phyloP scores from a whole-genome alignment of 2,113 vertebrate species.

The Ptyas mucosa region DNA sequence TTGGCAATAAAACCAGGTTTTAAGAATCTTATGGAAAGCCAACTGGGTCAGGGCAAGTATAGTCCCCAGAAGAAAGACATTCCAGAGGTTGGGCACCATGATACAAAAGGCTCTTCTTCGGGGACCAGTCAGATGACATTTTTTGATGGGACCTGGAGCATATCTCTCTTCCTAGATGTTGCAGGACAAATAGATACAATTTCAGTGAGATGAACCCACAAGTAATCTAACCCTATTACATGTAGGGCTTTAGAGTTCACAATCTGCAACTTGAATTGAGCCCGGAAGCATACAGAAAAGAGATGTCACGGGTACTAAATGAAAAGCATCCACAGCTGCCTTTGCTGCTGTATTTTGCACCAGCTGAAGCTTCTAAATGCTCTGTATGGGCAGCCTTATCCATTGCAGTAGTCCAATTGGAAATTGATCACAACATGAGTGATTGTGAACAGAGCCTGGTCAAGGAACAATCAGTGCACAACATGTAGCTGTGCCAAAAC shows the following conservation, averaged over 20 bases:
- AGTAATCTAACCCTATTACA: background rate
- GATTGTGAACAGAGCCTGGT: background rate
- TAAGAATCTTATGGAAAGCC: background rate
- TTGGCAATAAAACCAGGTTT: background rate
- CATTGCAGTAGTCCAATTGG: background rate
- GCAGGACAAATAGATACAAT: background rate
- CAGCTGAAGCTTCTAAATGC: background rate
- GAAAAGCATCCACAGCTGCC: background rate
- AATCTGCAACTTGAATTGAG: background rate
- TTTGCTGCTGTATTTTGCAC: background rate
- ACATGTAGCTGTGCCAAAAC: background rate
- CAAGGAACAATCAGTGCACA: background rate
- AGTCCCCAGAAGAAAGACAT: background rate
- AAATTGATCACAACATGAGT: background rate
- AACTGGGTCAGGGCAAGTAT: background rate
- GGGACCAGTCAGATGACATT: background rate
- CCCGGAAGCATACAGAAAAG: background rate
- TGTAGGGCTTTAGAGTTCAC: background rate
- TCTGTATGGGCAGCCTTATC: background rate
- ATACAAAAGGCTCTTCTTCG: background rate
- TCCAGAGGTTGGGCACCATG: background rate
- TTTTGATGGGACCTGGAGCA: background rate
- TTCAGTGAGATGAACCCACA: background rate
- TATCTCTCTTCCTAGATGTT: background rate
- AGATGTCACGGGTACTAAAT: background rate